These are phyloP conservation scores for Limanda limanda DNA, from an alignment of 2,113 vertebrate species.

Conservation along the genomic window DNA sequence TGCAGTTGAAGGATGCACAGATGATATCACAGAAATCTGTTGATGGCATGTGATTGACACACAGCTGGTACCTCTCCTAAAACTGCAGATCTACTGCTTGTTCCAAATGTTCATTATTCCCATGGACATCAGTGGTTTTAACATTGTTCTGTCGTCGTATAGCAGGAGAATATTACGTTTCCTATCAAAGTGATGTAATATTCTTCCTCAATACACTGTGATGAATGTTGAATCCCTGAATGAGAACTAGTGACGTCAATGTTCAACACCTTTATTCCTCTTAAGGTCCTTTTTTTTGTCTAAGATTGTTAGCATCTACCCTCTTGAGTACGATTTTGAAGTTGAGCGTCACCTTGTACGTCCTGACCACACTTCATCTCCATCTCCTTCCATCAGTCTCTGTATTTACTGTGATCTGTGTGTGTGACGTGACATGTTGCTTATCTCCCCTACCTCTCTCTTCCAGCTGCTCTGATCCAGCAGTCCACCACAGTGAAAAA, in stretches of 20 bases:
- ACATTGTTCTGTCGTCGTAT: neutral
- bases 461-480: conserved; percentile 97
- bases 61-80: neutral
- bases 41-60: neutral
- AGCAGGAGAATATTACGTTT: neutral
- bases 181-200: neutral
- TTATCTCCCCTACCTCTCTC: conserved; percentile 64
- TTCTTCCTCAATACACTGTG: neutral
- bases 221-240: neutral
- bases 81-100: neutral
- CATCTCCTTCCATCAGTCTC: neutral
- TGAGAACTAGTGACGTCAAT: no score
- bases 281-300: neutral
- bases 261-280: no score
- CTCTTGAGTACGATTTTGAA: neutral
- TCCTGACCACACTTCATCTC: neutral
- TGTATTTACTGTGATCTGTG: conserved; percentile 13
- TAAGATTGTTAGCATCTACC: neutral
- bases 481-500: conserved; percentile 99
- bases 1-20: no score
- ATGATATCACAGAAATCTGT: neutral
- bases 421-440: conserved; percentile 37
- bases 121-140: neutral
- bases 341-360: neutral
- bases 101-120: neutral